A percentile compares a stretch with the other conserved stretches of the same genome.
phyloP scores from a whole-genome alignment of 2,888 invertebrate species.

The Hipparchia sbordonii region DNA sequence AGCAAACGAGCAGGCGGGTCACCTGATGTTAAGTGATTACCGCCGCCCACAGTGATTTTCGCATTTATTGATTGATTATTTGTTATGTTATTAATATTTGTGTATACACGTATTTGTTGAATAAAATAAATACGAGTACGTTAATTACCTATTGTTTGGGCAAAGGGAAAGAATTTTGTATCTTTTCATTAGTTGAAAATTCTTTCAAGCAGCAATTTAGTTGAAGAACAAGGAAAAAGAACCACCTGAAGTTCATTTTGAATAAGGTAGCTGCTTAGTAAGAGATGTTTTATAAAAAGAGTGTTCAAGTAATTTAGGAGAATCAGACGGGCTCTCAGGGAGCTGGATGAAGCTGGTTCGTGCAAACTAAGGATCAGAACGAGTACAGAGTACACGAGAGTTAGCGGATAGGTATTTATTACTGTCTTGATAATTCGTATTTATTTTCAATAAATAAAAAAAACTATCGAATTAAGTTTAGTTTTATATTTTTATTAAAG shows the following conservation, averaged over 20 bases:
- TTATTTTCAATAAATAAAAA: background rate
- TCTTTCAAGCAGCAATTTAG: slow-evolving; percentile 2
- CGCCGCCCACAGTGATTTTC: too few relatives aligned
- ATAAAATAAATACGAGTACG: background rate
- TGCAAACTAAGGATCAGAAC: background rate
- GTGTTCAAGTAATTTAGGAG: slow-evolving; percentile 25
- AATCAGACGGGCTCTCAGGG: slow-evolving; percentile 19
- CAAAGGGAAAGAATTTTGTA: background rate
- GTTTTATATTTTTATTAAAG: too few relatives aligned
- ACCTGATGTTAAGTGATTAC: too few relatives aligned
- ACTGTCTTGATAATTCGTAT: background rate
- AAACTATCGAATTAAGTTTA: background rate
- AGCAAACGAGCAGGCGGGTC: too few relatives aligned
- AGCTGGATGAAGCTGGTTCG: slow-evolving; percentile 18
- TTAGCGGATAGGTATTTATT: background rate
- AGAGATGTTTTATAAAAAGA: slow-evolving; percentile 15
- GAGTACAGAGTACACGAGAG: background rate
- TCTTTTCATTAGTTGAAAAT: background rate
- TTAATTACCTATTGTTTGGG: background rate
- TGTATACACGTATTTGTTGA: too few relatives aligned
- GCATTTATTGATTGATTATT: too few relatives aligned
- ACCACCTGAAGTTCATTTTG: background rate
- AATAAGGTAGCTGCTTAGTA: slow-evolving; percentile 8
- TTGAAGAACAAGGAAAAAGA: slow-evolving; percentile 2
- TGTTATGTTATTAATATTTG: too few relatives aligned